Evolutionary conservation across 2,888 invertebrate genomes (phyloP), one percentile per base, ranked within the genome.

Genomic region (Lochmaea capreae): DNA sequence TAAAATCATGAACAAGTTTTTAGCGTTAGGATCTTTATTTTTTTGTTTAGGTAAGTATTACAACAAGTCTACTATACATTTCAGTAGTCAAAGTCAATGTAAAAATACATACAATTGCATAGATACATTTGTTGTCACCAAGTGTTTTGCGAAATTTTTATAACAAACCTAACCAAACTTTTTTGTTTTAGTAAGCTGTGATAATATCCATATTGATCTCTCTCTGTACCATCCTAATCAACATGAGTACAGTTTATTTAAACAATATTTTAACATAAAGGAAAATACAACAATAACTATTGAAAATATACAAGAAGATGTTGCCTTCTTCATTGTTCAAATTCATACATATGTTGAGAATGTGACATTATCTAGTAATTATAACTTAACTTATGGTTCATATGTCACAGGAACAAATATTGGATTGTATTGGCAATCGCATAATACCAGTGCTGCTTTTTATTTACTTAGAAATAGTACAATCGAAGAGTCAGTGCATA

Each of bases 291-390:
- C 79, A 14, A 79, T 85, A 77, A 82, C 86, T 74, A 86, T 92
- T 46, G 81, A 74, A 1, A 82, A 90, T 81, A 85, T 90, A 1
- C 87, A 89, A 12, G 78, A 84, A 1, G 84, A 85, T 71, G 84
- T 90, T 46, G 86, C 88, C 1, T 93, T 91, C 81, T 86, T 92
- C 18, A 84, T 93, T 72, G 85, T 92, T 57, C 93, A 94, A 90
- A 89, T 89, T 5, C 94, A 94, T 82, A 89, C 90, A 65, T 90
- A 90, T 77, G 79, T 89, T 14, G 84, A 89, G 73, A 90, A 91
- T 84, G 83, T 93, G 0, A 89, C 89, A 0, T 80, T 93, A 52
- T 90, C 90, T 33, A 90, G 88, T 75, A 85, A 67, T 58, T 59
- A 72, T 18, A 70, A 49, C 0, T 78, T 84, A 39, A 79, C 75